Percentiles rank a stretch among this genome's conserved stretches.
Conservation (phyloP, 2,113 vertebrate genomes). For the Melospiza georgiana region DNA sequence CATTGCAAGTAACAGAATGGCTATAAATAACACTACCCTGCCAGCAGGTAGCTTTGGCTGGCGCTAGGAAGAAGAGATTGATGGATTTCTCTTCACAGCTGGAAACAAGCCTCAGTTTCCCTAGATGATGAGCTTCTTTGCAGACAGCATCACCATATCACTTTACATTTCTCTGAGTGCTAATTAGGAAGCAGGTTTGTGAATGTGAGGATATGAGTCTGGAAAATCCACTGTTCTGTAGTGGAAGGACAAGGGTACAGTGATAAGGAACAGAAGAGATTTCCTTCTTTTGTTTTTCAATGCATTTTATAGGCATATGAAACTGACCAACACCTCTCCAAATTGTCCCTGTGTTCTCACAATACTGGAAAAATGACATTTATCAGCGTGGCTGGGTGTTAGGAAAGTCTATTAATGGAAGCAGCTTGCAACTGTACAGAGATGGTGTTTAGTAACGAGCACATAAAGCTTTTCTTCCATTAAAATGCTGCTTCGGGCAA, state of each 20-base stretch:
- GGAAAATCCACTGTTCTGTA: not conserved
- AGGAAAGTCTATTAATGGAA: not conserved
- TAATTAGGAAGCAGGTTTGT: not conserved
- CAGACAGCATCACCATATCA: not conserved
- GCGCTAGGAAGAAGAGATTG: not conserved
- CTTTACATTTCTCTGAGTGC: not conserved
- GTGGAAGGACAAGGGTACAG: not conserved
- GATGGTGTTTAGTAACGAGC: constrained; percentile 3
- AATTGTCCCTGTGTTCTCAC: not conserved
- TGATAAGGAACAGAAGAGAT: not conserved
- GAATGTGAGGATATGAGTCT: not conserved
- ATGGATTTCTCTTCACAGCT: not conserved
- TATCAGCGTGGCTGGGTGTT: not conserved
- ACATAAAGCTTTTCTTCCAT: constrained; percentile 19
- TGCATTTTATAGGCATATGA: not conserved
- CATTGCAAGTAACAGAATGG: not conserved
- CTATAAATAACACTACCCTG: not conserved
- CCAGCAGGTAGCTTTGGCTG: not conserved
- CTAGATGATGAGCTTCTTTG: not conserved
- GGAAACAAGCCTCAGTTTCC: not conserved
- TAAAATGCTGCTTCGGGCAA: constrained; percentile 35
- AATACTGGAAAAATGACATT: constrained; percentile 1
- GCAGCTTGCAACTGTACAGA: not conserved
- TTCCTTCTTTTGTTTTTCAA: not conserved
- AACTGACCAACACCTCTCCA: not conserved